Base-by-base conservation (phyloP, 2,888 invertebrate genomes). In the Euzophera pinguis region DNA sequence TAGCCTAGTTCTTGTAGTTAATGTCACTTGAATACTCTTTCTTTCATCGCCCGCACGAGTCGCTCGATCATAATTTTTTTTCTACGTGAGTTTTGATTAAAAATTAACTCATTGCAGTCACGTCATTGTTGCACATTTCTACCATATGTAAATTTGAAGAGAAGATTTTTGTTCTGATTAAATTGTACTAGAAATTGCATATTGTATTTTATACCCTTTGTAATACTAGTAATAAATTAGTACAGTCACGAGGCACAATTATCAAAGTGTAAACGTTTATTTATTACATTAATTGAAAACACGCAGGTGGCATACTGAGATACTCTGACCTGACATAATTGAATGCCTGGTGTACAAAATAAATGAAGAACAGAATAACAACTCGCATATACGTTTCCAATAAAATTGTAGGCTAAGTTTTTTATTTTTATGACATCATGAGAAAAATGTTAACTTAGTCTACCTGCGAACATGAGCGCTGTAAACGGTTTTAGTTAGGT, bases 271-370 rank as follows among this genome's bases (percentile, higher is more conserved):
- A 45, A 45, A 45, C 12, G 27, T 38, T 22, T 50, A 32, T 50
- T 50, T 39, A 50, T 32, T 39, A 13, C 38, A 49, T 49, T 49
- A 49, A 49, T 49, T 49, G 48, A 38, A 49, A 49, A 38, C 27
- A 49, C 48, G 48, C 48, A 49, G 48, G 48, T 49, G 48, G 38
- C 48, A 49, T 37, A 49, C 38, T 49, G 27, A 49, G 22, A 49
- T 49, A 49, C 38, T 38, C 17, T 49, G 48, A 49, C 48, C 48
- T 49, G 48, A 14, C 48, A 27, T 49, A 49, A 49, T 49, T 49
- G 39, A 49, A 49, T 29, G 48, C 48, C 38, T 49, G 38, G 47
- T 58, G 57, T 58, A 12, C 14, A 8, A 38, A 12, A 38, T 12
- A 38, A 6, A 38, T 6, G 14, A 13, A 38, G 38, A 12, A 38